These are phyloP conservation scores for Anoura caudifer DNA, from an alignment of 2,113 vertebrate genomes.

Conservation along the genomic window DNA sequence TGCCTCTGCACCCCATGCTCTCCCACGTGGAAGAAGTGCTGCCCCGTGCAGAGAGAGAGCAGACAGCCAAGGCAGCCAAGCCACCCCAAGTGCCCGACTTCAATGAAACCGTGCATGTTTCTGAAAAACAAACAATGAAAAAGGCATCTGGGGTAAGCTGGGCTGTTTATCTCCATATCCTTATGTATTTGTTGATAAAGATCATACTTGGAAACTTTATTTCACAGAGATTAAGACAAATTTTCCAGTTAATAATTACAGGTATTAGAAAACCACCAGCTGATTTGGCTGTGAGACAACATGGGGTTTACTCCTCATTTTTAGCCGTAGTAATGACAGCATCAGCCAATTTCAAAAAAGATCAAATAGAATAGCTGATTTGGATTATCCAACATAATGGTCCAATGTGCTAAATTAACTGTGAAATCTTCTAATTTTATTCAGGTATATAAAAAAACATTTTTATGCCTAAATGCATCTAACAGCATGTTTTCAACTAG, in stretches of 20 bases:
- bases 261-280: not conserved
- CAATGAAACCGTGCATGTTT: not conserved
- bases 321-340: not conserved
- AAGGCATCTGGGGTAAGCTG: not conserved
- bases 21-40: not conserved
- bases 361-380: not conserved
- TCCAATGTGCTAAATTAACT: not conserved
- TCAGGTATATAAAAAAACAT: not conserved
- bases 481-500: not conserved
- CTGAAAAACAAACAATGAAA: not conserved
- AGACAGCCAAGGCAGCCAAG: not conserved
- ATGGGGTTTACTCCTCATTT: not conserved
- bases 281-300: not conserved
- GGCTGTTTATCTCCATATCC: not conserved
- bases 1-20: fast-evolving
- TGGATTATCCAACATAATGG: not conserved
- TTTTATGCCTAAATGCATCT: not conserved
- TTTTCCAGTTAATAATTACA: not conserved
- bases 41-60: not conserved
- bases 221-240: not conserved
- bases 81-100: not conserved
- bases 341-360: not conserved
- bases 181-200: not conserved
- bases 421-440: slow-evolving; percentile 35
- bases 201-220: not conserved